phyloP scores from a whole-genome alignment of 2,113 vertebrate species.

The Ictalurus furcatus region DNA sequence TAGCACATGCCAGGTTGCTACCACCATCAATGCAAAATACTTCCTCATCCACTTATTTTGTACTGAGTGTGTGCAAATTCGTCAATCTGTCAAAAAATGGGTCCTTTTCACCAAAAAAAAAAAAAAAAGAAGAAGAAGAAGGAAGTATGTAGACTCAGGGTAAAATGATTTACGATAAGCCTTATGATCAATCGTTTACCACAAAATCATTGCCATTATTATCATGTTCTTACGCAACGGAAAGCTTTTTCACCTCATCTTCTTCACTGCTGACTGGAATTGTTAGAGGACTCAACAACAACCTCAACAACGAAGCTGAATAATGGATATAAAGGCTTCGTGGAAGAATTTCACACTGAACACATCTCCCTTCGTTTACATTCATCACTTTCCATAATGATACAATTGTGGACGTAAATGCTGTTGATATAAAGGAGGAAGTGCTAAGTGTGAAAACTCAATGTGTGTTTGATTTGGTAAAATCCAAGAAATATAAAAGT shows the following conservation, averaged over 20 bases:
- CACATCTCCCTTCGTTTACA: neutral
- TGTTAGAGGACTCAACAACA: neutral
- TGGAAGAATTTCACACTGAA: neutral
- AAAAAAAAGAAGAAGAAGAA: neutral
- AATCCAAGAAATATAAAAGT: neutral
- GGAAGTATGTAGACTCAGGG: neutral
- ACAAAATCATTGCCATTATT: neutral
- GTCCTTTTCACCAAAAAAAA: neutral
- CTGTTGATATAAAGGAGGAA: neutral
- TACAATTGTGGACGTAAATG: neutral
- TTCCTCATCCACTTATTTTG: neutral
- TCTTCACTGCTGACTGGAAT: neutral
- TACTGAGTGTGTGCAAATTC: neutral
- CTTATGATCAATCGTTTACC: neutral
- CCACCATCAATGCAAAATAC: neutral
- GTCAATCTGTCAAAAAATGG: neutral
- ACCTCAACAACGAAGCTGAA: neutral
- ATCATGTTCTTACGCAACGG: neutral
- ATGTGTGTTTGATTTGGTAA: conserved; percentile 57
- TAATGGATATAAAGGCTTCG: neutral
- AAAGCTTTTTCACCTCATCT: neutral
- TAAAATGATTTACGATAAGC: neutral
- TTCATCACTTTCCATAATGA: neutral
- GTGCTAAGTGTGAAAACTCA: conserved; percentile 42
- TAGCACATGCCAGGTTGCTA: neutral